Base-by-base conservation (phyloP, 92 coral and sea anemone genomes). In the Phymanthus crucifer region DNA sequence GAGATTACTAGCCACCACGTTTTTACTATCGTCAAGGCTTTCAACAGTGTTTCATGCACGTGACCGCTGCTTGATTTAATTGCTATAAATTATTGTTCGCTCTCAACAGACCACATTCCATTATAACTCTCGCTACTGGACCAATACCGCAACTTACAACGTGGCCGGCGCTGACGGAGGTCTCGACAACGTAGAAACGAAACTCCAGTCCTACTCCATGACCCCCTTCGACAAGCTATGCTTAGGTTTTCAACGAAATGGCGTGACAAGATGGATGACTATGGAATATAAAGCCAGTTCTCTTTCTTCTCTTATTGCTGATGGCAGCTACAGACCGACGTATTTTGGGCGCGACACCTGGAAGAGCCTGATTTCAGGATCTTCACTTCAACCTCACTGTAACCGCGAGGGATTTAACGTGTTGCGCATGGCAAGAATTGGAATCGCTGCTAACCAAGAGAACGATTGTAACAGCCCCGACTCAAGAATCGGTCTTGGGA, bases 401-500 rank as follows among this genome's bases (percentile, higher is more conserved):
- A 75, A 66, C 69, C 75, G 78, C 37, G 85, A 84, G 43, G 91
- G 91, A 0, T 88, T 84, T 24, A 88, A 88, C 64, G 70, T 45
- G 9, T 16, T 23, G 32, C 76, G 80, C 6, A 77, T 56, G 21
- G 84, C 88, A 16, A 77, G 93, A 47, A 83, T 90, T 7, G 94
- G 94, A 67, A 83, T 83, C 4, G 37, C 76, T 36, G 76, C 82
- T 4, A 83, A 81, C 35, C 65, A 89, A 26, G 78, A 85, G 40
- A 21, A 71, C 34, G 65, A 84, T 40, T 90, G 94, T 71, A 37
- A 29, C 4, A 56, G 65, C 18, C 54, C 84, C 14, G 91, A 90
- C 68, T 90, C 94, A 13, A 43, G 79, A 13, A 6, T 90, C 50
- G 94, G 94, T 1, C 82, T 90, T 72, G 94, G 94, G 26, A 72